Percentiles rank a stretch among this genome's conserved stretches.
phyloP scores from a whole-genome alignment of 2,113 vertebrate species.

The Piprites chloris region DNA sequence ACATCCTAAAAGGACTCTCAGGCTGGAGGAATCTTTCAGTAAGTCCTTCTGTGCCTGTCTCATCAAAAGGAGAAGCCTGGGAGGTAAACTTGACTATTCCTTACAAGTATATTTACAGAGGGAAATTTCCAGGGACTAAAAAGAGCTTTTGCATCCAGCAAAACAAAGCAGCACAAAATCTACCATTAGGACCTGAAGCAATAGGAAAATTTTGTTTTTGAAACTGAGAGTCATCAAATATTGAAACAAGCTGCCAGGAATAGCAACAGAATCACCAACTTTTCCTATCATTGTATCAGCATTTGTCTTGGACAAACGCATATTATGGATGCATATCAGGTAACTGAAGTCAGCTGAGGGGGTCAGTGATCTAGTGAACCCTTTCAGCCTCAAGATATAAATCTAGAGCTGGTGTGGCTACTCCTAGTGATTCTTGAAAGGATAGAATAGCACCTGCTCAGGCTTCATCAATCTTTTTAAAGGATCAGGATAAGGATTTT shows the following conservation, averaged over 20 bases:
- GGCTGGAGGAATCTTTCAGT: neutral
- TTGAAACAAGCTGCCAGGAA: neutral
- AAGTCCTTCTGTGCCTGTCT: neutral
- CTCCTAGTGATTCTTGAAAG: neutral
- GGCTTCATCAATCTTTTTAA: neutral
- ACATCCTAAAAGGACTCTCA: neutral
- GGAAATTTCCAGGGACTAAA: slow-evolving; percentile 17
- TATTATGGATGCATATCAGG: neutral
- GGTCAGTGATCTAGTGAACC: neutral
- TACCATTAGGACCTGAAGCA: slow-evolving; percentile 8
- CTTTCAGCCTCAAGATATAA: neutral
- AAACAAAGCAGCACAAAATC: slow-evolving; percentile 16
- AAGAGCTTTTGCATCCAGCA: slow-evolving; percentile 38
- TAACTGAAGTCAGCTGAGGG: neutral
- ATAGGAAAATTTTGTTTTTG: slow-evolving; percentile 15
- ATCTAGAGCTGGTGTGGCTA: neutral
- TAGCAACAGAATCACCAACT: neutral
- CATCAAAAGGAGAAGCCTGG: slow-evolving; percentile 30
- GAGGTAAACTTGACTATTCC: slow-evolving; percentile 10
- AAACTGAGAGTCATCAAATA: neutral
- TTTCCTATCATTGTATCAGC: neutral
- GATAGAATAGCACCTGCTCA: neutral
- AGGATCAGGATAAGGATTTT: neutral
- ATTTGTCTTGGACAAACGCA: neutral
- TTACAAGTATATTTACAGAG: neutral